Evolutionary conservation across 2,113 vertebrate species (phyloP), one percentile per base, ranked within the genome.

Genomic region (Myiozetetes cayanensis): DNA sequence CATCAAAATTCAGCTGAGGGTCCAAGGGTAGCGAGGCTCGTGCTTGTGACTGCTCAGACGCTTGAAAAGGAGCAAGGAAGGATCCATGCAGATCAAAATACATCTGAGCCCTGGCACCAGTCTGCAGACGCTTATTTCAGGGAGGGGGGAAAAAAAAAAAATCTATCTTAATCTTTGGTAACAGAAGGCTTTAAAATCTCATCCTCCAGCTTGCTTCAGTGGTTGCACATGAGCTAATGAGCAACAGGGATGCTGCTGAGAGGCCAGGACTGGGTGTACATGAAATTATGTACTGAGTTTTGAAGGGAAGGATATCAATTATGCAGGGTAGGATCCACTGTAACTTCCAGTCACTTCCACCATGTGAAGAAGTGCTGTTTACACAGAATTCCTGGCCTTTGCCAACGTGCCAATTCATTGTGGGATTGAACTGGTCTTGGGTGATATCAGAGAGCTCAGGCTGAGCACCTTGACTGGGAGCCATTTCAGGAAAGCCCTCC

Each of bases 1-100:
- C 70, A 76, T 66, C 75, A 73, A 73, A 93, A 95, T 49, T 49
- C 78, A 87, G 27, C 30, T 17, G 63, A 65, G 39, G 47, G 55
- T 39, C 47, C 46, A 63, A 67, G 70, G 56, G 68, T 55, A 85
- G 59, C 0, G 3, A 87, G 44, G 24, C 47, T 53, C 0, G 0
- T 46, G 53, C 58, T 23, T 75, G 44, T 20, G n/a, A 44, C 56
- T 76, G 37, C n/a, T 49, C 13, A 78, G 53, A 46, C 5, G 49
- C 46, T 2, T 61, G 71, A 80, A 94, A 74, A 83, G 83, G 33
- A 75, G 47, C 1, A 5, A 62, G 50, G 41, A 74, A 74, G 86
- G 76, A 72, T 37, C 49, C 75, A 59, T 3, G 11, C n/a, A n/a
- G n/a, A n/a, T n/a, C 28, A 85, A 85, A 80, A 68, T 35, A 72